These are phyloP conservation scores for Drosophila oshimai DNA, from an alignment of 1,140 invertebrate species.

Conservation along the genomic window DNA sequence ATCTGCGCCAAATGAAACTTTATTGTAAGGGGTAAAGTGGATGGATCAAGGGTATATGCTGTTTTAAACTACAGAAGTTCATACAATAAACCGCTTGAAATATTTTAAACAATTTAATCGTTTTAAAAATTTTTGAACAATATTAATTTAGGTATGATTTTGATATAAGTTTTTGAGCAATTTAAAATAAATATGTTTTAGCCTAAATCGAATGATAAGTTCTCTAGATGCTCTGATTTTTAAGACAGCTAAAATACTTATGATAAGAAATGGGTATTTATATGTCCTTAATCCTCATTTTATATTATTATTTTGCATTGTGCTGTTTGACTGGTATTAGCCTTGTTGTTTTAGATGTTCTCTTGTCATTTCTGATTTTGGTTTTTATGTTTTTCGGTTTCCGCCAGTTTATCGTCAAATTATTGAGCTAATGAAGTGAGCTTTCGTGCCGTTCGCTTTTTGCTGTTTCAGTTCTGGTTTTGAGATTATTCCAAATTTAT, in stretches of 20 bases:
- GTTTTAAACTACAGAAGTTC: not conserved
- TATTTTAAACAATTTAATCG: no score
- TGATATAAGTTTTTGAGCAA: no score
- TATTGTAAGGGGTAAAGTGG: not conserved
- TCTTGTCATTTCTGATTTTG: not conserved
- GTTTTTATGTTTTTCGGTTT: slow-evolving; percentile 17
- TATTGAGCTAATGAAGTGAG: slow-evolving; percentile 75
- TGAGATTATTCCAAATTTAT: slow-evolving; percentile 67
- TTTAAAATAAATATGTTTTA: no score
- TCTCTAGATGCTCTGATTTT: no score
- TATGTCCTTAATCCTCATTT: not conserved
- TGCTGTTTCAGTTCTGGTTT: slow-evolving; percentile 21
- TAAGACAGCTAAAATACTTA: no score
- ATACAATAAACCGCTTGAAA: no score
- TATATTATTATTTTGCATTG: slow-evolving; percentile 21
- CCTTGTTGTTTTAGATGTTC: not conserved
- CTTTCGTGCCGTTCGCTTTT: slow-evolving; percentile 22
- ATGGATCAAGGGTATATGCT: not conserved
- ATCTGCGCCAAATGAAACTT: slow-evolving; percentile 4
- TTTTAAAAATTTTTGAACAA: no score
- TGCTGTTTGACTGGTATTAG: not conserved
- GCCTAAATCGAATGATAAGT: no score
- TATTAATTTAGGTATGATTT: no score
- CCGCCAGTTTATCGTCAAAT: slow-evolving; percentile 67
- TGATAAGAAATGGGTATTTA: not conserved